phyloP scores from a whole-genome alignment of 1,140 invertebrate genomes.

The Trypoxylus dichotomus region DNA sequence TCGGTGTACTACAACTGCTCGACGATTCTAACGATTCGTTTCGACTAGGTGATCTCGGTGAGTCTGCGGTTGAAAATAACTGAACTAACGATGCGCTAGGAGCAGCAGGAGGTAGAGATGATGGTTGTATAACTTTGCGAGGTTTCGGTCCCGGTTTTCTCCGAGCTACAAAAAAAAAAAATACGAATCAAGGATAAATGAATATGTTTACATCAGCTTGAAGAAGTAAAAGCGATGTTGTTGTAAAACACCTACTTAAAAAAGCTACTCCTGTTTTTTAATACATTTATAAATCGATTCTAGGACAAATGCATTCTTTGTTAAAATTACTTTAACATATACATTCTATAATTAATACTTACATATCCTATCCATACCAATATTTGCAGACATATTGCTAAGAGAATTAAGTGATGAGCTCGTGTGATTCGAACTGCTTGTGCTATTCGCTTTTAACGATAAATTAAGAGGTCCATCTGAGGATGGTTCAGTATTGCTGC shows the following conservation, averaged over 20 bases:
- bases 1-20: constrained; percentile 66
- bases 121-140: constrained; percentile 64
- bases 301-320: background rate
- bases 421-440: constrained; percentile 52
- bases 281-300: no score
- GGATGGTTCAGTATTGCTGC: constrained; percentile 53
- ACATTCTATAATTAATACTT: constrained; percentile 43
- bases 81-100: constrained; percentile 59
- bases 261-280: no score
- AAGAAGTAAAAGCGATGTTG: no score
- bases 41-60: constrained; percentile 60
- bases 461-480: constrained; percentile 79
- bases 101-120: constrained; percentile 54
- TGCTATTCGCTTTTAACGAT: constrained; percentile 71
- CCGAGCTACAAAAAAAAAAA: constrained; percentile 58
- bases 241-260: no score
- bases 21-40: constrained; percentile 57
- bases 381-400: constrained; percentile 57
- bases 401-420: constrained; percentile 60
- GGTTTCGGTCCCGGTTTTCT: constrained; percentile 74
- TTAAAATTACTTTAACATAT: background rate
- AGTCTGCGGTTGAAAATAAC: constrained; percentile 60
- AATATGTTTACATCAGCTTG: no score
- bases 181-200: background rate
- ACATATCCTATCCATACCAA: constrained; percentile 60